Conservation (phyloP, 1,140 invertebrate species). For the Wiebesia pumilae region DNA sequence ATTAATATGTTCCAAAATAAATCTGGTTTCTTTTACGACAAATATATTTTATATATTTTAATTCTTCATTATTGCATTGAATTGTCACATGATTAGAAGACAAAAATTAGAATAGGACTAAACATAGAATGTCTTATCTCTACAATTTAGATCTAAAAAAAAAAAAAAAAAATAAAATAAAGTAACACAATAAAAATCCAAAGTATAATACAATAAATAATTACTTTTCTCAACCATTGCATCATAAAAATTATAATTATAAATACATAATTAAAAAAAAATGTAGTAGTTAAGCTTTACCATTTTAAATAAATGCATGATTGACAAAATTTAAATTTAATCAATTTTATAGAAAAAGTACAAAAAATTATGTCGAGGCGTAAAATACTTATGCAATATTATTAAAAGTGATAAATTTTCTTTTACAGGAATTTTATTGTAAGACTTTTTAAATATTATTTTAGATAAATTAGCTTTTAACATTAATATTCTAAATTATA, state of each 20-base stretch:
- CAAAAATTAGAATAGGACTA: too few species aligned
- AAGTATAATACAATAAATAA: neutral
- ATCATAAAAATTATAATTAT: neutral
- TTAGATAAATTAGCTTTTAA: too few species aligned
- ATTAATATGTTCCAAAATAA: too few species aligned
- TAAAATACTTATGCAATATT: neutral
- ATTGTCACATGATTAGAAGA: too few species aligned
- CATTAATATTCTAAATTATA: too few species aligned
- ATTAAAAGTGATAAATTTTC: neutral
- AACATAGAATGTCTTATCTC: too few species aligned
- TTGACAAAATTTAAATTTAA: neutral
- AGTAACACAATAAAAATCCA: neutral
- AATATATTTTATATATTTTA: too few species aligned
- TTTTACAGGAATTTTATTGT: too few species aligned
- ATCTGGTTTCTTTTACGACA: too few species aligned
- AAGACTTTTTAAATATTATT: too few species aligned
- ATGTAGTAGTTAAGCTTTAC: neutral
- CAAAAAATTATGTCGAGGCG: neutral
- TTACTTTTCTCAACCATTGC: neutral
- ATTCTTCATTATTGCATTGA: too few species aligned
- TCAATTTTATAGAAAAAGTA: neutral
- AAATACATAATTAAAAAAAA: neutral
- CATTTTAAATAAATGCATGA: neutral
- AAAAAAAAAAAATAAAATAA: neutral
- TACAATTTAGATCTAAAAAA: neutral